Evolutionary conservation across 2,888 invertebrate species (phyloP).

Genomic region (Morinoia aosen): DNA sequence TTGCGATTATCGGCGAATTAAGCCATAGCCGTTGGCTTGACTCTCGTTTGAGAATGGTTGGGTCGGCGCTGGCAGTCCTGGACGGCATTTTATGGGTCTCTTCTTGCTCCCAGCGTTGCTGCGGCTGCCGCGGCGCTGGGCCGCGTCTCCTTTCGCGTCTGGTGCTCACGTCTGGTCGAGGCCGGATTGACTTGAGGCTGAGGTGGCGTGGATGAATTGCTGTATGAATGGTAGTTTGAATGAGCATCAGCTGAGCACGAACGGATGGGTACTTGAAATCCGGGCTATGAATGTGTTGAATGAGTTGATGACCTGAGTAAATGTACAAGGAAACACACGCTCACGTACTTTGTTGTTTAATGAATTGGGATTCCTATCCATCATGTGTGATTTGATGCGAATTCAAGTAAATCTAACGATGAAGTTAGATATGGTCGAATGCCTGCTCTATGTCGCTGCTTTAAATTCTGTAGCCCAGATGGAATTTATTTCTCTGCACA

Average conservation of each 20-base stretch:
- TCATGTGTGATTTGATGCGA: neutral
- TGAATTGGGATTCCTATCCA: neutral
- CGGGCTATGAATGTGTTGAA: neutral
- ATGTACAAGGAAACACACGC: neutral
- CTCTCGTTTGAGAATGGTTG: neutral
- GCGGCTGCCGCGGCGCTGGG: neutral
- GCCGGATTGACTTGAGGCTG: neutral
- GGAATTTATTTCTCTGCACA: too few relatives aligned
- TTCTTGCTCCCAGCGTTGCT: neutral
- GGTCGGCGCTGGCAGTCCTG: neutral
- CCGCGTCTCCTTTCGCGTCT: neutral
- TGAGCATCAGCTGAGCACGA: neutral
- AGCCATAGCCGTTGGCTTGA: neutral
- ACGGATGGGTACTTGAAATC: too few relatives aligned
- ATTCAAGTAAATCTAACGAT: neutral
- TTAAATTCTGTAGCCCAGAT: too few relatives aligned
- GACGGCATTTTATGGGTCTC: neutral
- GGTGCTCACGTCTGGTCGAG: neutral
- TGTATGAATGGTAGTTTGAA: neutral
- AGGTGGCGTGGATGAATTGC: neutral
- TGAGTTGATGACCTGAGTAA: neutral
- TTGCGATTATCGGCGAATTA: neutral
- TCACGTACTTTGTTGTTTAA: neutral
- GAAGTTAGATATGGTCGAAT: neutral
- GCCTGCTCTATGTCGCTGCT: too few relatives aligned